Base-by-base conservation (phyloP, 53 echinoderm and acorn worm genomes). In the Holothuria leucospilota region DNA sequence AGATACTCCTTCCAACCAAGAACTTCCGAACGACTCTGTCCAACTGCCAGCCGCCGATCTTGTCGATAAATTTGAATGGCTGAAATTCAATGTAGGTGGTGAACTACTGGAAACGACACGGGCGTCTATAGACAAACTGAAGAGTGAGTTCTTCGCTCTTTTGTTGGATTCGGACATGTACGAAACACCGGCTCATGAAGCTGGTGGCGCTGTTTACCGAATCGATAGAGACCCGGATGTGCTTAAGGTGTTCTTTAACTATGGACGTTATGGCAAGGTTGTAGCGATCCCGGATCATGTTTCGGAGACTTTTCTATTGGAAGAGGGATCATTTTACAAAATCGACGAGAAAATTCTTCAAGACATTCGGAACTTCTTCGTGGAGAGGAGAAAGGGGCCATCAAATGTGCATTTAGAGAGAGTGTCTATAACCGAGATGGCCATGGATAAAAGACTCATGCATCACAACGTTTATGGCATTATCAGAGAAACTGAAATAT, bases 401-500 rank as follows among this genome's bases (percentile, higher is more conserved):
- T 81, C 16, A 58, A 84, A 88, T 20, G 93, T 93, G 2, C 84
- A 91, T 38, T 40, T 95, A 6, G 92, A 95, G 38, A 85, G 51
- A 10, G 90, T 95, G 2, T 78, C 90, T 14, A 86, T 95, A 64
- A 92, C 88, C 23, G 93, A 95, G 53, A 86, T 95, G 90, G 86
- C 91, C 0, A 88, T 91, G 86, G 88, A 95, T 65, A 93, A 90
- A 59, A 62, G 69, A 7, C 63, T 71, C 42, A 64, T 88, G 69
- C 95, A 93, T 71, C 93, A 95, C 63, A 95, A 95, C 52, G 93
- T 93, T 8, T 95, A 95, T 63, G 92, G 90, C 15, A 51, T 93
- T 14, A 86, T 93, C 4, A 41, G 82, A 42, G 86, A 86, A 6
- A 90, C 86, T 30, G 88, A 88, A 61, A 87, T 95, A 11, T 86